Evolutionary conservation across 2,797 vertebrate species (phyloP), one percentile per base, ranked within the genome.

Genomic region (Babyrousa celebensis): DNA sequence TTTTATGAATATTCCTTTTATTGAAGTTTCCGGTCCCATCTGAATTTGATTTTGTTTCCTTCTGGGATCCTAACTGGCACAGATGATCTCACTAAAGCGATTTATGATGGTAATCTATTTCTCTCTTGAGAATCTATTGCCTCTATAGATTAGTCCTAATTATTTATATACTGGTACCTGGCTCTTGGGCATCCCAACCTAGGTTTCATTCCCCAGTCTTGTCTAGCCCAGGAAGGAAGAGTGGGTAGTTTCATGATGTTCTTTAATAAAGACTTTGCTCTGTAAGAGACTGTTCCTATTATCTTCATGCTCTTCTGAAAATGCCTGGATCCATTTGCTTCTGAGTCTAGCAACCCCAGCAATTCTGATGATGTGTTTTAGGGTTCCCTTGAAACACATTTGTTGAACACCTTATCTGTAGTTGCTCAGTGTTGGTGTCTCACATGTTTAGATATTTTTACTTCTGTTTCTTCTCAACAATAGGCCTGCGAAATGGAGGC

Each of bases 21-120:
- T 63, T 78, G 48, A 21, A 83, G 7, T 68, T 92, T 70, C 25
- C 78, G 86, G 1, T 74, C 4, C 14, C 14, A 14, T 65, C n/a
- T 94, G 27, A 83, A 68, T 68, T 89, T 43, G 25, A 43, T 60
- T 91, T 54, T 71, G 15, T 56, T 84, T 78, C 20, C n/a, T 83
- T 94, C 25, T 92, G 58, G 70, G 25, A 70, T 89, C 18, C n/a
- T 63, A 4, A 78, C 12, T 58, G n/a, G 77, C 77, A 68, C 7
- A 85, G 29, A 88, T 43, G 29, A n/a, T 72, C 16, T 93, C 17
- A 43, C 21, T 63, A 82, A 90, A 63, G 43, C 43, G 43, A 21
- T 63, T 86, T 92, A 70, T 74, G 21, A 71, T 56, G 27, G 23
- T 58, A 75, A 85, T 0, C 11, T 56, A 86, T 27, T 60, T 65